Base-by-base conservation (phyloP, 2,888 invertebrate genomes). In the Athrips mouffetella region DNA sequence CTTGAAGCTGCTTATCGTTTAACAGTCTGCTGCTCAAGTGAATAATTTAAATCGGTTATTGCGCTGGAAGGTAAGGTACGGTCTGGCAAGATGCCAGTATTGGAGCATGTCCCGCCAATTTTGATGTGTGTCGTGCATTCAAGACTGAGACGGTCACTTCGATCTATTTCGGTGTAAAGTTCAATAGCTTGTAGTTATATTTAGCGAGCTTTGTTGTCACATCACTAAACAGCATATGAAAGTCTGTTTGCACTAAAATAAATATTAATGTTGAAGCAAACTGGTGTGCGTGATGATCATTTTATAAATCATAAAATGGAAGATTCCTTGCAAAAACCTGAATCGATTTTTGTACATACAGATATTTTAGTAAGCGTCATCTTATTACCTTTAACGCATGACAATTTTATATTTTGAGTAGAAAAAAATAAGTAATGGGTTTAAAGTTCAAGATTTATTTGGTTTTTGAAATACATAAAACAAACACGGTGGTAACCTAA, bases 91-190 rank as follows among this genome's bases (percentile, higher is more conserved):
- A 16, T 31, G 65, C 73, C 73, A 73, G 56, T 31, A 37, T 41
- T 51, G 52, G 41, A 54, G 49, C 53, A 51, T 58, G 54, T 60
- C 56, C 57, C 63, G 65, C 66, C 65, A 65, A 71, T 70, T 68
- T 67, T 68, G 65, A 67, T 62, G 63, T 58, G 65, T 58, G 59
- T 51, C 50, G 52, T 21, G 30, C 50, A 51, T 51, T 49, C 52
- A 50, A 47, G 50, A 50, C 48, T 46, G 45, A 45, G 46, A 52
- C 53, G 51, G 52, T 54, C 53, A 51, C 49, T 50, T 27, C 41
- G 18, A 25, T 54, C 62, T 70, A 69, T 70, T 68, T 65, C 55
- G 63, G 58, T 57, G 55, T 35, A 54, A 65, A 70, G 66, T 72
- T 71, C 68, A 70, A 66, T 68, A 66, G 65, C 70, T 60, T 55